Conservation (phyloP, 2,888 invertebrate genomes). For the Archips xylosteana region DNA sequence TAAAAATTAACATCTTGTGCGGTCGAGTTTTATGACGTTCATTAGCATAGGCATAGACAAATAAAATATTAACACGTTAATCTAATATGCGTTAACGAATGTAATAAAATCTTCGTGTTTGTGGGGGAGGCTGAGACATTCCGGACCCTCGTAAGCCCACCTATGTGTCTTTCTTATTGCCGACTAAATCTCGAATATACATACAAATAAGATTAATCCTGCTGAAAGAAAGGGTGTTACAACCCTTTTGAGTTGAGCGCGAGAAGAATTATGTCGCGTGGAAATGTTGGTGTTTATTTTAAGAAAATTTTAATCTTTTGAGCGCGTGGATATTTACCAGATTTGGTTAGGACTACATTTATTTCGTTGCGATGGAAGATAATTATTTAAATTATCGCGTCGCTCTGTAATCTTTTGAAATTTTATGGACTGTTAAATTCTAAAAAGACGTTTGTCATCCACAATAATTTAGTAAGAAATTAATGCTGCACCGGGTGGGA, state of each 20-base stretch:
- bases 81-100: slow-evolving; percentile 83
- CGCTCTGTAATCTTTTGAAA: background rate
- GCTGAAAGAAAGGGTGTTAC: slow-evolving; percentile 81
- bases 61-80: slow-evolving; percentile 75
- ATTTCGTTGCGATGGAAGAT: background rate
- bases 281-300: slow-evolving; percentile 41
- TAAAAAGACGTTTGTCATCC: too few species aligned
- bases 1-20: slow-evolving; percentile 34
- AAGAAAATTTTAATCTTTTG: slow-evolving; percentile 35
- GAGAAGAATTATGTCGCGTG: slow-evolving; percentile 39
- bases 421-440: background rate
- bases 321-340: slow-evolving; percentile 17
- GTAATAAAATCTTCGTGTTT: slow-evolving; percentile 78
- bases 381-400: background rate
- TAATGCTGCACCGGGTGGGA: too few species aligned
- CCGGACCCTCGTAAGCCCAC: slow-evolving; percentile 80
- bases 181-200: slow-evolving; percentile 84
- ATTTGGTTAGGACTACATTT: slow-evolving; percentile 8
- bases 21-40: slow-evolving; percentile 41
- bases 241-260: slow-evolving; percentile 61
- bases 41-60: slow-evolving; percentile 77
- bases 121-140: slow-evolving; percentile 83
- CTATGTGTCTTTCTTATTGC: slow-evolving; percentile 85
- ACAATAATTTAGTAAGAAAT: too few species aligned
- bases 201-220: slow-evolving; percentile 84